These are phyloP conservation scores for Brachionus angularis DNA, from an alignment of 1,140 invertebrate genomes.

Conservation along the genomic window DNA sequence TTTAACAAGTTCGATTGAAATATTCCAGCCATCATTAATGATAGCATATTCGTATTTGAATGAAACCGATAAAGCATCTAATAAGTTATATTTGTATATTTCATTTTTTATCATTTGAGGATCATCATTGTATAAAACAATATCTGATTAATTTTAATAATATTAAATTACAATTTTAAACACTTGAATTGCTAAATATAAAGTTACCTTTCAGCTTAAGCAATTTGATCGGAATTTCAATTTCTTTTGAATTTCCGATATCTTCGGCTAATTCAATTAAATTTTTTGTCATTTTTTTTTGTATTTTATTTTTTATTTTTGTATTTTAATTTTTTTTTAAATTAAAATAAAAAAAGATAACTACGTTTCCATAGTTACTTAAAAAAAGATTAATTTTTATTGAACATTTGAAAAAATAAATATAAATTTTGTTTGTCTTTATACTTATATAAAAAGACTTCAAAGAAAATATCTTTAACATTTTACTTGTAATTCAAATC, in stretches of 20 bases:
- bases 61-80: constrained; percentile 9
- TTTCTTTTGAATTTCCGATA: constrained; percentile 6
- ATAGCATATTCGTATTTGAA: constrained; percentile 32
- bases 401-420: too few relatives aligned
- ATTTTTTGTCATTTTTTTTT: too few relatives aligned
- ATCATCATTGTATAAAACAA: neutral
- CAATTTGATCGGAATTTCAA: constrained; percentile 30
- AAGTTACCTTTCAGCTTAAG: constrained; percentile 13
- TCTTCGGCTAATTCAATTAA: constrained; percentile 1
- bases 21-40: constrained; percentile 17
- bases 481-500: too few relatives aligned
- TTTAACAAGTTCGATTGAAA: constrained; percentile 22
- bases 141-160: neutral
- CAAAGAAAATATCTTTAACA: too few relatives aligned
- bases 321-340: too few relatives aligned
- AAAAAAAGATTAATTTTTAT: too few relatives aligned
- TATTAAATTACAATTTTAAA: neutral
- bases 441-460: too few relatives aligned
- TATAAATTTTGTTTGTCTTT: too few relatives aligned
- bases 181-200: neutral
- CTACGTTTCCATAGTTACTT: too few relatives aligned
- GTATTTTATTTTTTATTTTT: too few relatives aligned
- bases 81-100: constrained; percentile 22
- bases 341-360: too few relatives aligned
- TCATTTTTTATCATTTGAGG: neutral